Percentiles rank a stretch among this genome's conserved stretches.
These are phyloP conservation scores for Seira sanloemensis DNA, from an alignment of 2,888 invertebrate genomes.

Conservation along the genomic window DNA sequence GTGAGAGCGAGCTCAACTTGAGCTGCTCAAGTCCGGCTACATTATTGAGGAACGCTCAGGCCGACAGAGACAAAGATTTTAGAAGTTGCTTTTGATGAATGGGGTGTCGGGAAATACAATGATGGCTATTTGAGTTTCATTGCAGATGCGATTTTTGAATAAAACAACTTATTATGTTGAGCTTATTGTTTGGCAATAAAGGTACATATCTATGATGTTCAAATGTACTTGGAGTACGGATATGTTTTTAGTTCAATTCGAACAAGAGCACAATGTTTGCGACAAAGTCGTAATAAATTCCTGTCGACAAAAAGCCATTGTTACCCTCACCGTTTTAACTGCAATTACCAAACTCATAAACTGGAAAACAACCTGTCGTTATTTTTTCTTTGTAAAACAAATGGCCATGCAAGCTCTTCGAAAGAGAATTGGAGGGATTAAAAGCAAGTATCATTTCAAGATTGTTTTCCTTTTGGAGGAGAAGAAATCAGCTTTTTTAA, in stretches of 20 bases:
- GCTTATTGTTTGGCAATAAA: no score
- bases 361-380: slow-evolving; percentile 20
- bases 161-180: no score
- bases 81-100: background rate
- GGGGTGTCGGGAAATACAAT: no score
- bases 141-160: no score
- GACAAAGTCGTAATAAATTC: background rate
- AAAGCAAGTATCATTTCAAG: background rate
- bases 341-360: slow-evolving; percentile 11
- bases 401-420: background rate
- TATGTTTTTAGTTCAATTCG: no score
- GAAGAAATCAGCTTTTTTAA: background rate
- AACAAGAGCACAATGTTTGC: background rate
- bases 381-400: slow-evolving; percentile 5
- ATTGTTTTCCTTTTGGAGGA: background rate
- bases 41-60: no score
- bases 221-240: no score
- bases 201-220: no score
- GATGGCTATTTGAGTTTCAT: no score
- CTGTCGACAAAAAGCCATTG: background rate
- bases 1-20: no score
- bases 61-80: background rate
- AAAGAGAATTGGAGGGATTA: background rate
- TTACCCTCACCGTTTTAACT: background rate
- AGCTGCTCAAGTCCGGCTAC: no score